Conservation (phyloP, 2,113 vertebrate genomes). For the Setophaga coronata region DNA sequence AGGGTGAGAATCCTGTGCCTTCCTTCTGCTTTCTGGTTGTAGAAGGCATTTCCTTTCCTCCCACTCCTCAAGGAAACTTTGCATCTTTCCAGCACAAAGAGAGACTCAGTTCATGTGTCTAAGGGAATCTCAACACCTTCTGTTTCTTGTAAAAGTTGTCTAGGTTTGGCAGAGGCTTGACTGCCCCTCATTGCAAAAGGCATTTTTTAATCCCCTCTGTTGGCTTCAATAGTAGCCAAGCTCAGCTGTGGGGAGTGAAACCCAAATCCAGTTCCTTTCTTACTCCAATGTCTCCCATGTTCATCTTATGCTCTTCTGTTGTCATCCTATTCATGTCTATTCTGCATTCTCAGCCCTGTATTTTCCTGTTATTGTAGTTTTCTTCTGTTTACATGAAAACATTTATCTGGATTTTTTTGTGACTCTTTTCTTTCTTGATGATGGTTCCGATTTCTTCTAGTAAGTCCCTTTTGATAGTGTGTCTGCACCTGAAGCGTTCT, state of each 20-base stretch:
- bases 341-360: neutral
- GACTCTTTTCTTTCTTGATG: neutral
- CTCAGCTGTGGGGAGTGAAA: neutral
- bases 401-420: neutral
- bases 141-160: neutral
- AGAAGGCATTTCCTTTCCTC: neutral
- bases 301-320: neutral
- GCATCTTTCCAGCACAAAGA: neutral
- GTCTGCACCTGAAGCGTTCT: neutral
- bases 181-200: neutral
- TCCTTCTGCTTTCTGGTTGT: neutral
- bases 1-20: neutral
- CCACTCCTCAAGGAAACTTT: neutral
- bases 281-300: neutral
- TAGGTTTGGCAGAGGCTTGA: neutral
- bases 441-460: neutral
- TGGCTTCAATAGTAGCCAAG: neutral
- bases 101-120: neutral
- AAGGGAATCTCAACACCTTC: neutral
- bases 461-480: neutral
- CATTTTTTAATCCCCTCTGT: neutral
- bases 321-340: neutral
- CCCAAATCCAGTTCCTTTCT: neutral
- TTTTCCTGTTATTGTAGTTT: neutral
- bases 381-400: neutral